These are phyloP conservation scores for Ganaspis sp. DNA, from an alignment of 1,140 invertebrate species.

Conservation along the genomic window DNA sequence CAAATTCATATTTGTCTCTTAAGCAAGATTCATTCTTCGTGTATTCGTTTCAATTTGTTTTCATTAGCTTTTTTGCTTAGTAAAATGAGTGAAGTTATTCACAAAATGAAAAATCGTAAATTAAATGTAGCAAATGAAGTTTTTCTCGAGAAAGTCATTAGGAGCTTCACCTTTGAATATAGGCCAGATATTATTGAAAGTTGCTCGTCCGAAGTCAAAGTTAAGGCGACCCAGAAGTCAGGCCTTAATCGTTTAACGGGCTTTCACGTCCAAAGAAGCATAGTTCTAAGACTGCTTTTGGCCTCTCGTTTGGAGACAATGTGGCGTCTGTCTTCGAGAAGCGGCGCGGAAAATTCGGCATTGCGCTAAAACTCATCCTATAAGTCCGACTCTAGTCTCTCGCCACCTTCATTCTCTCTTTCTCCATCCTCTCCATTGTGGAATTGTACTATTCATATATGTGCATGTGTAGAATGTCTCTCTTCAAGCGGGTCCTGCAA, in stretches of 20 bases:
- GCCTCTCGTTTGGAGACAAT: slow-evolving; percentile 53
- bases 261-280: slow-evolving; percentile 32
- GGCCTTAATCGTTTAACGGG: slow-evolving; percentile 39
- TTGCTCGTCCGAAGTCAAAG: slow-evolving; percentile 28
- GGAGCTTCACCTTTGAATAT: not conserved
- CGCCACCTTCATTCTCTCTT: slow-evolving; percentile 30
- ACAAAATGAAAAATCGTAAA: no score
- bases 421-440: slow-evolving; percentile 33
- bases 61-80: no score
- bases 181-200: slow-evolving; percentile 2
- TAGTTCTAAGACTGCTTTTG: not conserved
- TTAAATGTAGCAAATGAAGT: not conserved
- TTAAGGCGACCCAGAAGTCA: slow-evolving; percentile 28
- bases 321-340: slow-evolving; percentile 55
- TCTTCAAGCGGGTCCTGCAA: slow-evolving; percentile 56
- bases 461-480: slow-evolving; percentile 29
- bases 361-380: slow-evolving; percentile 58
- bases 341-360: slow-evolving; percentile 58
- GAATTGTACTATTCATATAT: slow-evolving; percentile 32
- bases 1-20: no score
- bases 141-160: not conserved
- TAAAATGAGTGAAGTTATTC: no score
- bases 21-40: no score
- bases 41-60: no score
- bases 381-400: not conserved